Conservation (phyloP, 2,888 invertebrate species). For the Galerucella pusilla region DNA sequence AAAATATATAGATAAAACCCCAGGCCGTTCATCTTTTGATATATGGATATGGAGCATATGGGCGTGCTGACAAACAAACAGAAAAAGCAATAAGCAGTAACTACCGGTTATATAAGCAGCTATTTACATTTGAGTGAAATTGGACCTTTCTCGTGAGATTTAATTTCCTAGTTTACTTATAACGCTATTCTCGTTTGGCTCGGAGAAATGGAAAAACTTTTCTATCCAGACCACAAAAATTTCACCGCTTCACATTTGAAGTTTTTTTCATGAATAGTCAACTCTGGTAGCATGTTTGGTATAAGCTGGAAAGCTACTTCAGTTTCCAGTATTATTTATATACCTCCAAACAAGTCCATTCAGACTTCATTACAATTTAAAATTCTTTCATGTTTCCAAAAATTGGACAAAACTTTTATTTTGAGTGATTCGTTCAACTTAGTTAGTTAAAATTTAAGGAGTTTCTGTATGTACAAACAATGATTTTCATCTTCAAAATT, state of each 20-base stretch:
- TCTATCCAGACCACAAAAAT: neutral
- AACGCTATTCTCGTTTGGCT: slow-evolving; percentile 5
- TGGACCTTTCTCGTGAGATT: slow-evolving; percentile 6
- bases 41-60: neutral
- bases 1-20: neutral
- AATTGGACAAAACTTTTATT: too few species aligned
- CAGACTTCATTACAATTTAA: too few species aligned
- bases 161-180: slow-evolving; percentile 10
- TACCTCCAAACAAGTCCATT: too few species aligned
- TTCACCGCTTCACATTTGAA: neutral
- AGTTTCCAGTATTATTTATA: neutral
- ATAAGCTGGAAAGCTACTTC: neutral
- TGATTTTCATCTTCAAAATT: too few species aligned
- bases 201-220: slow-evolving; percentile 5
- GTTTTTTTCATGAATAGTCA: neutral
- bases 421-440: too few species aligned
- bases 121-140: slow-evolving; percentile 18
- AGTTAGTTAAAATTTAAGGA: too few species aligned
- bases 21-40: neutral
- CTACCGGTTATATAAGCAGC: neutral
- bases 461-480: too few species aligned
- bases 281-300: neutral
- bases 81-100: neutral
- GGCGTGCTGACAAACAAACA: neutral
- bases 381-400: too few species aligned